A percentile compares a stretch with the other conserved stretches of the same genome.
Conservation (phyloP, 2,797 vertebrate genomes). For the Zenarchopterus dispar region DNA sequence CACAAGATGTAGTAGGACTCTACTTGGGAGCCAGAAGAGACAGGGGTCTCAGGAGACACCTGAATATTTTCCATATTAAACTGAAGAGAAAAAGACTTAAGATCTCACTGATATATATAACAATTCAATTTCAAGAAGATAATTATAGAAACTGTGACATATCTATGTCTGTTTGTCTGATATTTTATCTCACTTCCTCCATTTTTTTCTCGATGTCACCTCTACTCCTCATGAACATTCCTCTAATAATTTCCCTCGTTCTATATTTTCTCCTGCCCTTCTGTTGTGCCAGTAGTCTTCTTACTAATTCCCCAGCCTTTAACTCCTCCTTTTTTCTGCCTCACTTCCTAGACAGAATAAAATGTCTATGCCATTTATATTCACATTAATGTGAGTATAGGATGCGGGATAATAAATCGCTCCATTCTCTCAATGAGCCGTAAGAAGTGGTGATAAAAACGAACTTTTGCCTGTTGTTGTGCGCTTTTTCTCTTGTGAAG, state of each 20-base stretch:
- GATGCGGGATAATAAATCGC: slow-evolving; percentile 83
- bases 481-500: slow-evolving; percentile 77
- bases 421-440: slow-evolving; percentile 73
- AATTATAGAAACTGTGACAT: slow-evolving; percentile 53
- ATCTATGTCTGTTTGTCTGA: slow-evolving; percentile 40
- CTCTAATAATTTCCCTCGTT: slow-evolving; percentile 34
- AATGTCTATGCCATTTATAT: slow-evolving; percentile 81
- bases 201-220: slow-evolving; percentile 20
- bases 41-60: slow-evolving; percentile 66
- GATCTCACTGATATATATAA: slow-evolving; percentile 49
- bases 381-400: slow-evolving; percentile 85
- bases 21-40: slow-evolving; percentile 70
- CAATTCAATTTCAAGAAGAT: slow-evolving; percentile 55
- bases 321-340: slow-evolving; percentile 64
- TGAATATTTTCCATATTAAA: slow-evolving; percentile 74
- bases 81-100: slow-evolving; percentile 56
- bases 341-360: slow-evolving; percentile 68
- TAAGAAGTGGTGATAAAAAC: slow-evolving; percentile 72
- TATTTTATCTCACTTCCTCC: slow-evolving; percentile 33
- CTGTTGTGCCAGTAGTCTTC: slow-evolving; percentile 37
- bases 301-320: slow-evolving; percentile 59
- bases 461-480: slow-evolving; percentile 83
- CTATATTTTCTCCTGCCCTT: slow-evolving; percentile 15
- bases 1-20: slow-evolving; percentile 69
- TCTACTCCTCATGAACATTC: slow-evolving; percentile 36